Percentiles rank a stretch among this genome's conserved stretches.
These are phyloP conservation scores for Caracal caracal DNA, from an alignment of 2,113 vertebrate genomes.

Conservation along the genomic window DNA sequence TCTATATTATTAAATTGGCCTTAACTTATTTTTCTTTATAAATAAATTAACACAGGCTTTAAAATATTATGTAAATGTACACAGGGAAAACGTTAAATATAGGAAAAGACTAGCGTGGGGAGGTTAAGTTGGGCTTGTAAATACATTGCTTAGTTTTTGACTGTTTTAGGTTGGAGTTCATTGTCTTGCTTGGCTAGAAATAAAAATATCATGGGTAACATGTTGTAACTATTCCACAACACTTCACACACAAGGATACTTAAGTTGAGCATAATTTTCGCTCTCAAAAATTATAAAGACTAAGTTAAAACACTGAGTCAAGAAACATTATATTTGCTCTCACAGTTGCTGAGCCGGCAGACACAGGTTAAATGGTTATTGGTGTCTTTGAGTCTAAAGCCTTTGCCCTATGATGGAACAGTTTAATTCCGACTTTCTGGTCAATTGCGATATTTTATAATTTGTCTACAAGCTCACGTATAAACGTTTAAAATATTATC, in stretches of 20 bases:
- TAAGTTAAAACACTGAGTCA: neutral
- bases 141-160: conserved; percentile 17
- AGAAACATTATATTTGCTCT: neutral
- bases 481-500: conserved; percentile 9
- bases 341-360: neutral
- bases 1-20: conserved; percentile 26
- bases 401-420: conserved; percentile 34
- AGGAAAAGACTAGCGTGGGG: neutral
- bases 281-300: conserved; percentile 25
- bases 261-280: neutral
- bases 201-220: conserved; percentile 49
- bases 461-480: conserved; percentile 1
- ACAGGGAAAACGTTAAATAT: conserved; percentile 19
- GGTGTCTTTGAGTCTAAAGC: neutral
- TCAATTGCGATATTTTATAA: conserved; percentile 15
- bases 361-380: conserved; percentile 18
- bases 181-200: conserved; percentile 34
- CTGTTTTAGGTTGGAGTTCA: conserved; percentile 22
- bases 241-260: conserved; percentile 17
- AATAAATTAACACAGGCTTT: neutral
- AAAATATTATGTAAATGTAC: conserved; percentile 25
- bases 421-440: conserved; percentile 2
- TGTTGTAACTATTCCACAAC: conserved; percentile 41
- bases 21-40: conserved; percentile 37
- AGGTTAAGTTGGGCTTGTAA: conserved; percentile 17